phyloP scores from a whole-genome alignment of 2,113 vertebrate genomes.

The Lepisosteus oculatus region DNA sequence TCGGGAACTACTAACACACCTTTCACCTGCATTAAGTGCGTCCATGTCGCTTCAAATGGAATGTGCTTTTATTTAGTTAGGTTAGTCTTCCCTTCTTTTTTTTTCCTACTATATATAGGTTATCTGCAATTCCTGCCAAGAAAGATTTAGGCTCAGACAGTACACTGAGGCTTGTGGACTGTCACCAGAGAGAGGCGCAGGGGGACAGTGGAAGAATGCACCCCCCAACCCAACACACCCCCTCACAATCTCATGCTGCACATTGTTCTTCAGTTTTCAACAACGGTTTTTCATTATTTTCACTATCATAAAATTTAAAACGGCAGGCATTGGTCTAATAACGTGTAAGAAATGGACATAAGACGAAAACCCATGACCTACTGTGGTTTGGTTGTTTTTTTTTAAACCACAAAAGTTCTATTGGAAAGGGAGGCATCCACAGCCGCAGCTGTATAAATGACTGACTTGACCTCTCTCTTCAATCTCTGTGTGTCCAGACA shows the following conservation, averaged over 20 bases:
- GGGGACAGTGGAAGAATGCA: constrained; percentile 25
- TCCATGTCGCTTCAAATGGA: constrained; percentile 9
- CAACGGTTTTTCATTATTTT: constrained; percentile 18
- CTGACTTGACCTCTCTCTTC: too few species aligned
- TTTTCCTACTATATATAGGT: too few species aligned
- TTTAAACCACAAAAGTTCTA: neutral
- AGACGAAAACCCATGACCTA: neutral
- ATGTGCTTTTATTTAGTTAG: constrained; percentile 16
- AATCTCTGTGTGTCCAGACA: too few species aligned
- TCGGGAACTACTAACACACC: neutral
- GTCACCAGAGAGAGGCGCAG: constrained; percentile 63
- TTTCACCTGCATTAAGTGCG: neutral
- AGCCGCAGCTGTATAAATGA: neutral
- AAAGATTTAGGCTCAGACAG: neutral
- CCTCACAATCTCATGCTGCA: constrained; percentile 59
- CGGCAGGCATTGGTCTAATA: constrained; percentile 34
- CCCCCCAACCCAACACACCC: constrained; percentile 17
- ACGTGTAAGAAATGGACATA: neutral
- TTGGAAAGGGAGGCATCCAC: neutral
- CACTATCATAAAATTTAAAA: constrained; percentile 15
- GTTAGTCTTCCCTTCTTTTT: constrained; percentile 10
- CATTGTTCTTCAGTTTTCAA: constrained; percentile 17
- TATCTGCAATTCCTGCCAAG: neutral
- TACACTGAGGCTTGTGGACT: constrained; percentile 41
- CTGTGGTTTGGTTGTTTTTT: neutral